Conservation (phyloP, 2,113 vertebrate species). For the Edolisoma coerulescens region DNA sequence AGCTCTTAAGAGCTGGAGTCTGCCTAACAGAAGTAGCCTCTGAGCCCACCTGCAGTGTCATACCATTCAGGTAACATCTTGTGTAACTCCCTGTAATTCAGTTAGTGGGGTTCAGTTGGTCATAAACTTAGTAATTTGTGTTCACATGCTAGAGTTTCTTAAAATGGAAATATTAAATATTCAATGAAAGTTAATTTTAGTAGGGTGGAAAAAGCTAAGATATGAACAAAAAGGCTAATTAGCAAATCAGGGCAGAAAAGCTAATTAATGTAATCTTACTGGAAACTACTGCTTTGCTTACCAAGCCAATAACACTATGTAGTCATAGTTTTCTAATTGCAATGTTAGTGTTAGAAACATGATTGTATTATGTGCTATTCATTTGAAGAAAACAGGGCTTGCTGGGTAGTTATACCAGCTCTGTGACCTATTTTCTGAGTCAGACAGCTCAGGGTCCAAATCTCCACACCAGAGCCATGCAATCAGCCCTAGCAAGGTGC, state of each 20-base stretch:
- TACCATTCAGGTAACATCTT: neutral
- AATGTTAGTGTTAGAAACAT: neutral
- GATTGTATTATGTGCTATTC: neutral
- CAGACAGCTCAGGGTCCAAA: neutral
- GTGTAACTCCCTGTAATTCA: neutral
- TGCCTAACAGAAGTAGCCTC: conserved; percentile 6
- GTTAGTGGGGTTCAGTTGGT: neutral
- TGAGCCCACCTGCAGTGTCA: neutral
- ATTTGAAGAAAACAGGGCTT: neutral
- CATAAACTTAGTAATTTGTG: neutral
- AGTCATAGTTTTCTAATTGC: neutral
- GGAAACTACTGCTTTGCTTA: neutral
- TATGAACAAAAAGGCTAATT: neutral
- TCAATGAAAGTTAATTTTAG: neutral
- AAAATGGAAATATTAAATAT: neutral
- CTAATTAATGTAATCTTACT: neutral
- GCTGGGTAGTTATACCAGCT: neutral
- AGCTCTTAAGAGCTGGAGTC: neutral
- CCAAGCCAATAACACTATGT: neutral
- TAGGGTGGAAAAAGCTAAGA: neutral
- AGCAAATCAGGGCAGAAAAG: neutral
- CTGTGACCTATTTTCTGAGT: neutral
- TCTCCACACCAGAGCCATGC: neutral
- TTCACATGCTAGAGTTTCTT: neutral
- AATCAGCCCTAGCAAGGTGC: neutral